Evolutionary conservation across 2,888 invertebrate genomes (phyloP).

Genomic region (Rotaria sp.): DNA sequence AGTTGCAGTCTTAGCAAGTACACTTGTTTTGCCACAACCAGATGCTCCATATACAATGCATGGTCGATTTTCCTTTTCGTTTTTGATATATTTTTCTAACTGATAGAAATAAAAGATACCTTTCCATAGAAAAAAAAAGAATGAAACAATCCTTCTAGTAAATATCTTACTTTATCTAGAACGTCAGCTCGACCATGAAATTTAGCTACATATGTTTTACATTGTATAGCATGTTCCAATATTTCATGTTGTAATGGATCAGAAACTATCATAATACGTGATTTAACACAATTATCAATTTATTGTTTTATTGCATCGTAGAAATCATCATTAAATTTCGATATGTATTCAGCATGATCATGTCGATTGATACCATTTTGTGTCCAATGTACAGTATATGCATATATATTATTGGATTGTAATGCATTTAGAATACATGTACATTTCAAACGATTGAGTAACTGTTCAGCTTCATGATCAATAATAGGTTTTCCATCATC

Average conservation of each 20-base stretch:
- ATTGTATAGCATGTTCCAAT: constrained; percentile 38
- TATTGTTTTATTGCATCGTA: background rate
- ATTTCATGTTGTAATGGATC: constrained; percentile 35
- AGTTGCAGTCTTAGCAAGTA: constrained; percentile 28
- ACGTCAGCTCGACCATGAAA: constrained; percentile 39
- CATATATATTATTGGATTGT: background rate
- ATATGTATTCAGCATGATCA: background rate
- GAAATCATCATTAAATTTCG: background rate
- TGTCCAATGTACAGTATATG: constrained; percentile 6
- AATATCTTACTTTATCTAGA: constrained; percentile 9
- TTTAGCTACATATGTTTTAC: constrained; percentile 29
- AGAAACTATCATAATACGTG: background rate
- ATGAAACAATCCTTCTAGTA: no score
- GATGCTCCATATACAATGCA: constrained; percentile 31
- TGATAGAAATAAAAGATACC: background rate
- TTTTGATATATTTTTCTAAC: background rate
- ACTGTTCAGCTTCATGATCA: background rate
- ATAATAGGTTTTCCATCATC: background rate
- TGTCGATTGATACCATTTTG: background rate
- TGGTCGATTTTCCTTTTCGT: background rate
- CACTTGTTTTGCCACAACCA: constrained; percentile 39
- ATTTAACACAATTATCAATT: background rate
- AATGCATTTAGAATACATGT: background rate
- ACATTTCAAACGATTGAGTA: background rate
- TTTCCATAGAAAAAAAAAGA: no score